Percentiles rank a stretch among this genome's conserved stretches.
phyloP scores from a whole-genome alignment of 37 sponge, comb jelly and placozoan genomes.

The Aphrocallistes beatrix region DNA sequence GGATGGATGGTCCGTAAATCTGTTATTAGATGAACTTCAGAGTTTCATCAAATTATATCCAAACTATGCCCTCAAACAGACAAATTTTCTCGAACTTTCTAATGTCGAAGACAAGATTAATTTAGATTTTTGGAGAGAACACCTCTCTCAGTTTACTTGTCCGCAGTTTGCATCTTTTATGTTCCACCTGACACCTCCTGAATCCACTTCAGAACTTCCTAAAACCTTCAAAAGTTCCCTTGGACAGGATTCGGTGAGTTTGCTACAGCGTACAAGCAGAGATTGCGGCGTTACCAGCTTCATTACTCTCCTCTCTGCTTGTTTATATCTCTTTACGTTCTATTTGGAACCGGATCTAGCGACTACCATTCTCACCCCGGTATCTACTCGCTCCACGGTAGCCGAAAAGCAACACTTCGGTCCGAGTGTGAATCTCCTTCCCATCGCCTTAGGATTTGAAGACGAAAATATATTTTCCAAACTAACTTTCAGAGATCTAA shows the following conservation, averaged over 20 bases:
- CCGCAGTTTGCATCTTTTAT: not conserved
- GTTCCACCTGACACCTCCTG: not conserved
- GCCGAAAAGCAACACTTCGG: not conserved
- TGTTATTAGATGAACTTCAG: not conserved
- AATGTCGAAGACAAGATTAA: not conserved
- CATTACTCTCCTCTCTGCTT: not conserved
- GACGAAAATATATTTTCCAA: not conserved
- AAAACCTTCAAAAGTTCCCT: not conserved
- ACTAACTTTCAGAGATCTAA: not conserved
- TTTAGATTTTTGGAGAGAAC: not conserved
- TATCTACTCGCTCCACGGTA: not conserved
- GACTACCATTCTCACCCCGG: not conserved
- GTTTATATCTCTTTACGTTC: not conserved
- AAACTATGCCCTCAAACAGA: not conserved
- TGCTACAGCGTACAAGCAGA: not conserved
- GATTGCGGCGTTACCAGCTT: not conserved
- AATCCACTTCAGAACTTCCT: not conserved
- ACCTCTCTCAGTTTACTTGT: not conserved
- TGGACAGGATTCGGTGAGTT: not conserved
- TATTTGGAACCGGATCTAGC: not conserved
- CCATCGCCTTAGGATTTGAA: not conserved
- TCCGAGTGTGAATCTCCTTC: not conserved
- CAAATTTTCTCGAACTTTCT: not conserved
- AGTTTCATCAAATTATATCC: not conserved
- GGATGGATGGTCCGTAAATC: conserved; percentile 4